Base-by-base conservation (phyloP, 2,888 invertebrate genomes). In the Chamaedrilus cognettii region DNA sequence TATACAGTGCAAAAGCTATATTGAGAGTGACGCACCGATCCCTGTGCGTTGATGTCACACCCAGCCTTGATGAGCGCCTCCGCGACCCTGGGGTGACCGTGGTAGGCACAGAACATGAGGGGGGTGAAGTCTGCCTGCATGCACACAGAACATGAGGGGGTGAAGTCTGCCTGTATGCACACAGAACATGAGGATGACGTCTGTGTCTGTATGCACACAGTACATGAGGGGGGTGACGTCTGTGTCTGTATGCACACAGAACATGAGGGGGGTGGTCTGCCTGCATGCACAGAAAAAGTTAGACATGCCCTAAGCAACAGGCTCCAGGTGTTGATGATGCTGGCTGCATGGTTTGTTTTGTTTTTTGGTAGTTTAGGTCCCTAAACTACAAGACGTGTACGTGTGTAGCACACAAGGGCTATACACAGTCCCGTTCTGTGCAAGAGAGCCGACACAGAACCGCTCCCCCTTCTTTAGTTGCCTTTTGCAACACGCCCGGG, bases 101-200 rank as follows among this genome's bases (percentile, higher is more conserved):
- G 83, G 69, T 82, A 84, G 2, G 79, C 77, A 52, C 82, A 79
- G 75, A 81, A 84, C 81, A 84, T 83, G 64, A 84, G 75, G 0
- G 80, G 80, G 4, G 81, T 83, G 72, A 84, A 82, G 70, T 84
- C 82, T 30, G 81, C 82, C 82, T 83, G 73, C 49, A 57, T 4
- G 30, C 31, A 56, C 5, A 51, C 23, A 28, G 3, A n/a, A 23
- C 26, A 11, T 35, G 15, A 66, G 31, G 7, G 28, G 4, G 81
- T 83, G 72, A 84, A 82, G 70, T 84, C 82, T 30, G 81, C 82
- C 82, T 83, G 73, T 32, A 57, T 4, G 30, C 31, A 56, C 5
- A 51, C 23, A 28, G 3, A n/a, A 23, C 26, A 11, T 35, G 15
- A 66, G 31, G 7, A 30, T 5, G 81, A 83, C 72, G 83, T 82